Base-by-base conservation (phyloP, 1,140 invertebrate genomes). In the Pogonomyrmex barbatus region DNA sequence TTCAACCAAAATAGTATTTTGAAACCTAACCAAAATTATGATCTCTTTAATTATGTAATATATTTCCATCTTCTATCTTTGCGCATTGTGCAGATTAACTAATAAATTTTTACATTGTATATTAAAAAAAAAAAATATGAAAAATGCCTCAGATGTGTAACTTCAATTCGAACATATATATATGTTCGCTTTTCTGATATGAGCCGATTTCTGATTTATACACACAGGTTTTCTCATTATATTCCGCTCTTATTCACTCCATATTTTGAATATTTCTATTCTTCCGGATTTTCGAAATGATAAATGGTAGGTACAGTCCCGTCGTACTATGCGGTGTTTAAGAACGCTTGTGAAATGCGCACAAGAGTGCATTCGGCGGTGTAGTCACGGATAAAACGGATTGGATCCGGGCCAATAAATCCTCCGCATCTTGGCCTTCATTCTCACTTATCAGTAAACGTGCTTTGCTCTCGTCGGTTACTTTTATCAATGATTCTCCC, bases 401-500 rank as follows among this genome's bases (percentile, higher is more conserved):
- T 85, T 92, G 89, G 91, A 92, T 87, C 76, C 33, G 81, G 88
- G 91, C 91, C 91, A 92, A 91, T 92, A 92, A 92, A 92, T 87
- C 54, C 42, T 87, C 54, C 79, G 12, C 33, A 9, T 60, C 68
- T 90, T 89, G 70, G 85, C 90, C 75, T 89, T 89, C 85, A 68
- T 89, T 90, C 70, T 85, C 85, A 89, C 75, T 91, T 90, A 84
- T 90, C 85, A 87, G 85, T 65, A 2, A 81, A 70, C 9, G 9
- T 36, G 63, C 65, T 33, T 70, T 42, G 39, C 36, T 82, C 65
- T 75, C 30, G 30, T 73, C 12, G 17, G 8, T 83, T 42, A 60
- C 24, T 30, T 75, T 60, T 75, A 47, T 83, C 54, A 83, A 75
- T 83, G 68, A 83, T 83, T 83, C 12, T 9, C 4, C 6, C 6